Evolutionary conservation across 2,113 vertebrate genomes (phyloP).

Genomic region (Ceyx margarethae): DNA sequence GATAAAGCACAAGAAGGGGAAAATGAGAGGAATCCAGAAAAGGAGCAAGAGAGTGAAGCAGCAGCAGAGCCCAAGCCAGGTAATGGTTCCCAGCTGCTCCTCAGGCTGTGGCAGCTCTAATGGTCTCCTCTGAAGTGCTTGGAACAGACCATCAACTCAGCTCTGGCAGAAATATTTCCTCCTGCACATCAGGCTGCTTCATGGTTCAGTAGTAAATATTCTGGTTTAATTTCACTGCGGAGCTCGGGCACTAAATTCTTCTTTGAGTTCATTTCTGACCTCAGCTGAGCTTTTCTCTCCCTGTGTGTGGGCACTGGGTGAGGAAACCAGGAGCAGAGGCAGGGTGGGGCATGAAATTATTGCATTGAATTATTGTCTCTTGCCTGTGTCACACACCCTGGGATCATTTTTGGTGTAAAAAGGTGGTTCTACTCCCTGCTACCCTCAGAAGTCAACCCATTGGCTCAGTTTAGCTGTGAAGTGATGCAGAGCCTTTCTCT

Average conservation of each 20-base stretch:
- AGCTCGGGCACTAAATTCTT: neutral
- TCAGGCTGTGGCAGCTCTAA: neutral
- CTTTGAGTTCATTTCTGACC: neutral
- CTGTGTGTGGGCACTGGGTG: neutral
- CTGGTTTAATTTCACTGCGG: neutral
- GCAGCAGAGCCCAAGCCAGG: constrained; percentile 72
- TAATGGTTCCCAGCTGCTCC: constrained; percentile 5
- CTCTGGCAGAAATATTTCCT: neutral
- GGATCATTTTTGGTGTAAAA: neutral
- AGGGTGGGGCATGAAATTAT: fast-evolving
- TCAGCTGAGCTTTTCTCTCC: neutral
- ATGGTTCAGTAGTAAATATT: neutral
- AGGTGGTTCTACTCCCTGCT: neutral
- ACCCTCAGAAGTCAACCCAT: neutral
- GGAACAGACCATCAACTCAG: neutral
- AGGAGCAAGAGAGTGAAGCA: constrained; percentile 70
- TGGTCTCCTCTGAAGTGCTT: neutral
- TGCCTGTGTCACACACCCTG: fast-evolving
- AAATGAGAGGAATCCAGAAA: constrained; percentile 73
- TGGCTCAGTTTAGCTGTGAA: neutral
- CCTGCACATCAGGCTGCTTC: neutral
- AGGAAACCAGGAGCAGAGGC: neutral
- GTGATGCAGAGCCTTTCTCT: neutral
- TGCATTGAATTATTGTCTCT: neutral
- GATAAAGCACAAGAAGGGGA: constrained; percentile 84